Percentiles rank a stretch among this genome's conserved stretches.
Conservation (phyloP, 2,797 vertebrate genomes). For the Morelia viridis region DNA sequence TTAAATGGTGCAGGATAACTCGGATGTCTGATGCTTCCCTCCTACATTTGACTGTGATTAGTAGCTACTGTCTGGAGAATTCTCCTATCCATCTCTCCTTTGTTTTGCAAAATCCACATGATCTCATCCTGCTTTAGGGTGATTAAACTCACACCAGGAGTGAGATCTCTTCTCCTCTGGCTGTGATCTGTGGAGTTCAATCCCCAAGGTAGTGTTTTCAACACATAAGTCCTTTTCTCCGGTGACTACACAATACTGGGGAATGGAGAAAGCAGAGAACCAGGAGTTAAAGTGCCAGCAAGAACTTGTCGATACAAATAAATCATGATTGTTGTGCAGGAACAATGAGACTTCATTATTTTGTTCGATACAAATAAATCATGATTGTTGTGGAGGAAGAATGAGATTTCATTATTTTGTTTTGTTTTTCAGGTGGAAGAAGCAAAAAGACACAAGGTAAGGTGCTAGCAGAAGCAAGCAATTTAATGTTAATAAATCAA, state of each 20-base stretch:
- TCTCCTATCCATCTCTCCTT: background rate
- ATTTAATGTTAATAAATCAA: background rate
- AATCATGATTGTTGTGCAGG: background rate
- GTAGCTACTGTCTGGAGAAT: background rate
- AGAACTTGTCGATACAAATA: background rate
- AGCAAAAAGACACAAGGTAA: background rate
- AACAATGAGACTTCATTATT: background rate
- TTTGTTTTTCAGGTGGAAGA: background rate
- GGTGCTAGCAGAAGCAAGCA: background rate
- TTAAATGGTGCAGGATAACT: background rate
- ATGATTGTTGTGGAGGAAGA: background rate
- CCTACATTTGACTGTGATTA: background rate
- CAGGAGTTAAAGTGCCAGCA: background rate
- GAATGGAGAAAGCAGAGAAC: background rate
- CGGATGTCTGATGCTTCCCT: background rate
- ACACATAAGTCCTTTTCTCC: background rate
- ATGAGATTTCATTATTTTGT: background rate
- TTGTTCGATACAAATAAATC: background rate
- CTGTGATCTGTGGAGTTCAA: background rate
- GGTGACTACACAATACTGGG: background rate
- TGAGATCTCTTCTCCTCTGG: background rate
- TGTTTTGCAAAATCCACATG: background rate
- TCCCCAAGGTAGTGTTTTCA: background rate
- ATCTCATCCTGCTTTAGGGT: background rate
- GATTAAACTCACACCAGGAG: background rate